Evolutionary conservation across 2,888 invertebrate genomes (phyloP).

Genomic region (Aspidiotus rigidus): DNA sequence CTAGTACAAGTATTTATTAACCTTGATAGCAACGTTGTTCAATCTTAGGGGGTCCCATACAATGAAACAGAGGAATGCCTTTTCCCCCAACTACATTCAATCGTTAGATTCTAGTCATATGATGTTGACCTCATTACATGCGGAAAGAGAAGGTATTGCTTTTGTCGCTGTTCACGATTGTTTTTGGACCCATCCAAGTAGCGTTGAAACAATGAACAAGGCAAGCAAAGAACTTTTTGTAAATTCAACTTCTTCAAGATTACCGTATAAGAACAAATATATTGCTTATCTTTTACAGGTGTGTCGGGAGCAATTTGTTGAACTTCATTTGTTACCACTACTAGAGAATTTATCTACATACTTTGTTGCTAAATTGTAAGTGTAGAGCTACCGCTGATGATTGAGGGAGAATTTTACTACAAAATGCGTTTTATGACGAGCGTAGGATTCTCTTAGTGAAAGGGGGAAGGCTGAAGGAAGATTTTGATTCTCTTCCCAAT

Average conservation of each 20-base stretch:
- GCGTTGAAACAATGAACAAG: constrained; percentile 79
- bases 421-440: no score
- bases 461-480: no score
- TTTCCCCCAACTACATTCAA: constrained; percentile 98
- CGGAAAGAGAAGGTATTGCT: constrained; percentile 69
- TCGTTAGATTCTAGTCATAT: constrained; percentile 97
- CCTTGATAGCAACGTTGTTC: constrained; percentile 36
- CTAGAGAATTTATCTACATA: constrained; percentile 73
- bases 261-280: not conserved
- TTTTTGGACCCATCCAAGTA: constrained; percentile 94
- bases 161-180: constrained; percentile 99
- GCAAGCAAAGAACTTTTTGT: constrained; percentile 45
- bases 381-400: not conserved
- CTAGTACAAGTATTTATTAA: no score
- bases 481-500: no score
- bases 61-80: constrained; percentile 89
- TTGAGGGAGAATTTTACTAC: no score
- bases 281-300: constrained; percentile 53
- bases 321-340: constrained; percentile 85
- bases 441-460: no score
- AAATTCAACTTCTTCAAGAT: not conserved
- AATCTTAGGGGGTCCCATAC: constrained; percentile 62
- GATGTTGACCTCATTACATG: constrained; percentile 94
- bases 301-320: constrained; percentile 96
- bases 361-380: constrained; percentile 55